Base-by-base conservation (phyloP, 2,888 invertebrate genomes). In the Oscheius onirici region DNA sequence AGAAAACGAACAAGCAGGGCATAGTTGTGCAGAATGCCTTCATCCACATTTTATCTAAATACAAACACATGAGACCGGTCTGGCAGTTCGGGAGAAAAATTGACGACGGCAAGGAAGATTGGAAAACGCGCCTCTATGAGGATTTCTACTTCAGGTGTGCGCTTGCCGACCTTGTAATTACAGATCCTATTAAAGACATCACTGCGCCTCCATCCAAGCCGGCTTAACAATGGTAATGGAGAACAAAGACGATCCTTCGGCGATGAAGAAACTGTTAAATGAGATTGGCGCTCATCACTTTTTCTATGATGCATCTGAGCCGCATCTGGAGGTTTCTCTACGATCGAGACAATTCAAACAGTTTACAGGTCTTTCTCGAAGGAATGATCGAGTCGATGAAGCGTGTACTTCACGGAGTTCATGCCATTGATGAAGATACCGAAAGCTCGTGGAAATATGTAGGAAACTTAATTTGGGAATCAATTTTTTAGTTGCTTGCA, bases 251-350 rank as follows among this genome's bases (percentile, higher is more conserved):
- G 84, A 86, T 61, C 55, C 61, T 17, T 63, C 26, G 52, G 74
- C 73, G 17, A 60, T 80, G 55, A 67, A 68, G 24, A 72, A 75
- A 51, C 75, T 87, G n/a, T 75, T 86, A 6, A 81, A 83, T 66
- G 82, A 87, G 63, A 76, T 86, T 54, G 86, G 86, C 3, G 78
- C 83, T 22, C 85, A 87, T 74, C 86, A 86, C 51, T 86, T 86
- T 68, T 86, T 84, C 73, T 86, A 86, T 71, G 86, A 86, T 71
- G 83, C 85, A 2, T 78, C 72, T 55, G 86, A 86, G 66, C 80
- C 86, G 2, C 86, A 86, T 75, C 72, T 86, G n/a, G 81, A 86
- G 46, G 77, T 78, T 34, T n/a, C n/a, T n/a, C n/a, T n/a, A n/a
- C n/a, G n/a, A n/a, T n/a, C n/a, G n/a, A 58, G 13, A 24, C 15